These are phyloP conservation scores for Dioctria rufipes DNA, from an alignment of 2,888 invertebrate species.

Conservation along the genomic window DNA sequence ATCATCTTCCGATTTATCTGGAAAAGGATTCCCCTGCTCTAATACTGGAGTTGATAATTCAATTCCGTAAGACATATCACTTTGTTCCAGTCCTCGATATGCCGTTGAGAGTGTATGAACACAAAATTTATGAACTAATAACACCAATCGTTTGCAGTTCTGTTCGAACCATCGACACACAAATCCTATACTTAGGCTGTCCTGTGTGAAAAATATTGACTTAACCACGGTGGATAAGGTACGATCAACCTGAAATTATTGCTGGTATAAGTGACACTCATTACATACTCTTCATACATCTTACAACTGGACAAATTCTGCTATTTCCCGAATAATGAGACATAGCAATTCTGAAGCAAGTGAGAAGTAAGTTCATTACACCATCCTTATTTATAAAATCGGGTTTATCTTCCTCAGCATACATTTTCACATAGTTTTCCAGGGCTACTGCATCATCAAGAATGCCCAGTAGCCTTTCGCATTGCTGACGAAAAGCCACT, in stretches of 20 bases:
- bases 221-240: constrained; percentile 82
- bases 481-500: constrained; percentile 80
- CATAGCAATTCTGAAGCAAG: constrained; percentile 85
- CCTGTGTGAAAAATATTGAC: constrained; percentile 87
- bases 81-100: constrained; percentile 74
- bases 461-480: constrained; percentile 77
- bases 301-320: constrained; percentile 76
- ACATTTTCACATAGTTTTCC: constrained; percentile 81
- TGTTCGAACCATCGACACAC: constrained; percentile 87
- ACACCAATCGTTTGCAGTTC: constrained; percentile 83
- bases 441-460: constrained; percentile 76
- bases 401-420: constrained; percentile 73
- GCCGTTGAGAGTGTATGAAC: constrained; percentile 72
- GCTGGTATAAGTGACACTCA: not conserved
- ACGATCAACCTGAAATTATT: constrained; percentile 74
- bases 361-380: constrained; percentile 78
- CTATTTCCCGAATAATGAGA: constrained; percentile 80
- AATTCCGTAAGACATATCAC: constrained; percentile 72
- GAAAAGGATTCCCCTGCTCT: constrained; percentile 74
- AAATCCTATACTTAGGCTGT: constrained; percentile 81
- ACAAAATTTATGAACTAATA: constrained; percentile 81
- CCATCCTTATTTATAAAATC: constrained; percentile 77
- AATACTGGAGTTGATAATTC: constrained; percentile 85
- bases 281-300: constrained; percentile 44
- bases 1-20: constrained; percentile 63